Evolutionary conservation across 2,888 invertebrate genomes (phyloP), one percentile per base, ranked within the genome.

Genomic region (Epistrophe eligans): DNA sequence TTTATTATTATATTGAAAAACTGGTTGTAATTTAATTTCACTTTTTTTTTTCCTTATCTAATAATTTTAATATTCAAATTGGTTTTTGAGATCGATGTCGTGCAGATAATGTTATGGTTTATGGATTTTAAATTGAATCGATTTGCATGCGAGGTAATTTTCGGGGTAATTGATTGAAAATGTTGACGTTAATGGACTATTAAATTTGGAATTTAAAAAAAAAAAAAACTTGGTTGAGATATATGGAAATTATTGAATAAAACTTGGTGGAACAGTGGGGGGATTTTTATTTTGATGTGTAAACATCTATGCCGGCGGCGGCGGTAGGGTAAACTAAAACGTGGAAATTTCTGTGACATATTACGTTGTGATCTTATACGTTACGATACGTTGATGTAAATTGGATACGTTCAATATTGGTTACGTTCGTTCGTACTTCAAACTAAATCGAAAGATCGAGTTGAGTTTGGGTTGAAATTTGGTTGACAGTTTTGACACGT

Each of bases 71-170:
- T 74, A 76, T 73, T 77, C 62, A 77, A 73, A 72, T 76, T 80
- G 52, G 52, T 9, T 32, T 66, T 64, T 77, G 17, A 64, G 67
- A 73, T 73, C 52, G 52, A 67, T 81, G 73, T 73, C 77, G 81
- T 85, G 81, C 81, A 58, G 85, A 81, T 85, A 85, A 85, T 82
- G 9, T 58, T 28, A 28, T 43, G 48, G 52, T 60, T 80, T 76
- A 66, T 71, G 80, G 72, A 60, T 77, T 60, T 32, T 28, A 43
- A 79, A 79, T 48, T 52, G 48, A 57, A 45, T 57, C 73, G 48
- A 82, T 77, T 77, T 52, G 55, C 13, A 70, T 64, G 17, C 13
- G 40, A 62, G 40, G 43, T 57, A 55, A 67, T 81, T 73, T 73
- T 70, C 2, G 70, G 73, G 57, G 73, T 82, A 77, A 77, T 82